A percentile compares a stretch with the other conserved stretches of the same genome.
Evolutionary conservation across 64 coral and sea anemone genomes (phyloP).

Genomic region (Porites lutea): DNA sequence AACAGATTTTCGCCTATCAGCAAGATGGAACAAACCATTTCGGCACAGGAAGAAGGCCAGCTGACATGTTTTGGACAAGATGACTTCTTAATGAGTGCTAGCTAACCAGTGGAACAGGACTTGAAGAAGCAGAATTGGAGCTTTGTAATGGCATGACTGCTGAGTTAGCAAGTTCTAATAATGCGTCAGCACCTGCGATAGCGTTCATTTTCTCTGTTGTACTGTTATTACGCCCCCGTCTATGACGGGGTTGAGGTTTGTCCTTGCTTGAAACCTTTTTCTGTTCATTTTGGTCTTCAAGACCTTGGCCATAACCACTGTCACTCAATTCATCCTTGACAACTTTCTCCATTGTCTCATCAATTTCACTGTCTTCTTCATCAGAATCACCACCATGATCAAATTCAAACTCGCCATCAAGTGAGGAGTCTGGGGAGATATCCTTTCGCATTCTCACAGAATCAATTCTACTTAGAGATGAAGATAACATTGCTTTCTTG

Average conservation of each 20-base stretch:
- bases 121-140: constrained; percentile 16
- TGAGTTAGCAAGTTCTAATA: constrained; percentile 84
- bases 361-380: constrained; percentile 93
- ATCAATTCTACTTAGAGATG: constrained; percentile 70
- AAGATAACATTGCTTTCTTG: constrained; percentile 58
- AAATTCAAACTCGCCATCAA: constrained; percentile 97
- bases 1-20: not conserved
- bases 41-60: not conserved
- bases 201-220: constrained; percentile 86
- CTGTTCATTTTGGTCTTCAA: constrained; percentile 77
- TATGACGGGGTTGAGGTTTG: not conserved
- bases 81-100: constrained; percentile 1
- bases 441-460: constrained; percentile 16
- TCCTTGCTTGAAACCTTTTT: constrained; percentile 28
- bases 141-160: constrained; percentile 63
- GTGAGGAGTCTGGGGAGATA: constrained; percentile 90
- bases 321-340: constrained; percentile 77
- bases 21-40: not conserved
- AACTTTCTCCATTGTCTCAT: constrained; percentile 87
- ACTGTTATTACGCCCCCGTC: constrained; percentile 49
- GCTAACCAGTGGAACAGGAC: constrained; percentile 60
- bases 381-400: constrained; percentile 84
- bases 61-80: not conserved
- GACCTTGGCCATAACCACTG: constrained; percentile 84
- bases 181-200: constrained; percentile 89